Evolutionary conservation across 1,140 invertebrate species (phyloP), one percentile per base, ranked within the genome.

Genomic region (Limonius californicus): DNA sequence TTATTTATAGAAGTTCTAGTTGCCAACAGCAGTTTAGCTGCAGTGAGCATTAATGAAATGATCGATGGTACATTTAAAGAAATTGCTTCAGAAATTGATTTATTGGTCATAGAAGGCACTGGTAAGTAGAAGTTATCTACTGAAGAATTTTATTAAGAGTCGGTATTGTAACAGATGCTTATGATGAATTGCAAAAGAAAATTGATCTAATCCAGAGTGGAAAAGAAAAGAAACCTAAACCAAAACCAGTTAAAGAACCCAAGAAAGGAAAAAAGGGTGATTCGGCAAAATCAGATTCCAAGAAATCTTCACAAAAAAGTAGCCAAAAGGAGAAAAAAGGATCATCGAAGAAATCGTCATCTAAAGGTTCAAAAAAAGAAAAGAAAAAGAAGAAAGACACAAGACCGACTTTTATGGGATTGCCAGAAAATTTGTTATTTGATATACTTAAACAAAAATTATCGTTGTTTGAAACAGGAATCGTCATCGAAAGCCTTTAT

Each of bases 401-500:
- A 56, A 61, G 43, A 21, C 42, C 15, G 3, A 62, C 60, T 0
- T 55, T 62, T 12, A 27, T 62, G 7, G 60, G 60, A 45, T 64
- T 73, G 6, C 57, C 62, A 8, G 27, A 63, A 42, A 66, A 72
- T 1, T 53, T 65, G 8, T 35, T 72, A n/a, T 55, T 54, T 1
- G 65, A 70, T 30, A 35, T 74, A 12, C 32, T 74, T n/a, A 62
- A 63, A 50, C 18, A 62, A 9, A 68, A 64, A 57, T 56, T 72
- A 18, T 21, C 54, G 1, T 39, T 47, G 8, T 64, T 66, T 54
- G 42, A 45, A 18, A 27, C 39, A 39, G 65, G 64, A 12, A 2
- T 74, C 12, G 62, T 74, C 16, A 68, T 74, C n/a, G 69, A 72
- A 59, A 69, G 64, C 35, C 64, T 73, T 42, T 23, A 59, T 7